Conservation (phyloP, 2,797 vertebrate species). For the Apogon hyalosoma region DNA sequence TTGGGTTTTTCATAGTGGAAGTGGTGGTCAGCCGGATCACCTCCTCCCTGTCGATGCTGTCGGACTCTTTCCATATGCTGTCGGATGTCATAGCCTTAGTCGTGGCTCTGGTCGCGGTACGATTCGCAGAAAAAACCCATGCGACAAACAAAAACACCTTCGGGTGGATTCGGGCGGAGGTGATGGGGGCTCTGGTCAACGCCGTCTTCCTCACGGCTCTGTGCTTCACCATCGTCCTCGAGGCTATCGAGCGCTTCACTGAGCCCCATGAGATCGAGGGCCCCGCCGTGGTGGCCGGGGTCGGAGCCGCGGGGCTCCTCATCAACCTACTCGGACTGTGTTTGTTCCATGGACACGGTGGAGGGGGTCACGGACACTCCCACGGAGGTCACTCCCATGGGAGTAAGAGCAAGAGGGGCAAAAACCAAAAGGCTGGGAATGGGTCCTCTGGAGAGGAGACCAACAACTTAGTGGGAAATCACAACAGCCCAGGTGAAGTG, state of each 20-base stretch:
- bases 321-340: slow-evolving; percentile 93
- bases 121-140: slow-evolving; percentile 93
- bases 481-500: slow-evolving; percentile 87
- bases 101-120: slow-evolving; percentile 94
- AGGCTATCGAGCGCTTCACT: slow-evolving; percentile 94
- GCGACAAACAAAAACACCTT: slow-evolving; percentile 97
- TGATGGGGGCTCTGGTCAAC: slow-evolving; percentile 98
- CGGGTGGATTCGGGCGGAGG: slow-evolving; percentile 98
- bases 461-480: slow-evolving; percentile 91
- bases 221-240: slow-evolving; percentile 97
- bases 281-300: slow-evolving; percentile 89
- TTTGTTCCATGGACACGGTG: slow-evolving; percentile 93
- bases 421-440: slow-evolving; percentile 69
- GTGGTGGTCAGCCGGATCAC: slow-evolving; percentile 95
- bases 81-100: slow-evolving; percentile 96
- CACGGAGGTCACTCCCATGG: slow-evolving; percentile 85
- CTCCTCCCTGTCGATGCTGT: slow-evolving; percentile 95
- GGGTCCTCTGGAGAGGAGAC: slow-evolving; percentile 89
- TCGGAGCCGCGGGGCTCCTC: slow-evolving; percentile 90
- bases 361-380: slow-evolving; percentile 85
- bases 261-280: slow-evolving; percentile 93
- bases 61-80: slow-evolving; percentile 98
- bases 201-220: slow-evolving; percentile 97
- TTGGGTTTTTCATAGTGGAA: slow-evolving; percentile 94
- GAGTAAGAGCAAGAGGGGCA: slow-evolving; percentile 73